Base-by-base conservation (phyloP, 2,113 vertebrate genomes). In the Numida meleagris region DNA sequence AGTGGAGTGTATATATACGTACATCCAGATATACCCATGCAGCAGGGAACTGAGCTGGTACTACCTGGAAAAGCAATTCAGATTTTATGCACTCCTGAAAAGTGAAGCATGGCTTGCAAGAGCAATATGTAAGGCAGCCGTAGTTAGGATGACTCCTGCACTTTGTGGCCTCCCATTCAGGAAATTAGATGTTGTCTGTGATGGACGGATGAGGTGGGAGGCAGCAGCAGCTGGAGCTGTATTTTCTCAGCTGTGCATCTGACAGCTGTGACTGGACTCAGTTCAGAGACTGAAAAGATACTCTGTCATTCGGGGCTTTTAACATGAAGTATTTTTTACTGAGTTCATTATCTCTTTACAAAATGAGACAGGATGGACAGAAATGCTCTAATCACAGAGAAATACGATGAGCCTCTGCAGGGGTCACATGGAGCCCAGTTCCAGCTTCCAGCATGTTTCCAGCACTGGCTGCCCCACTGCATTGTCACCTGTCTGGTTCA, bases 111-210 rank as follows among this genome's bases (percentile, higher is more conserved):
- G 43, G 68, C 70, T 88, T 40, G 29, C 80, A 91, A 82, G 45
- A 80, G 42, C 3, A 58, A 86, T 71, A 77, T 33, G 19, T 27
- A 63, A 63, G 67, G 53, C 71, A 62, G 38, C 11, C 53, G 84
- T 62, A 82, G n/a, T 76, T 85, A 73, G 89, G 70, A 75, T 73
- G 94, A 94, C 92, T 87, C 4, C 75, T 51, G 91, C n/a, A 33
- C 36, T 76, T 68, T 43, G 76, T 78, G 84, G 57, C 93, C 92
- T 91, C 78, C n/a, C 87, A 53, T 92, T 85, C 82, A 85, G 95
- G 74, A 96, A 96, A 96, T 96, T 91, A 92, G 67, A 96, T 59
- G 93, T 85, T 96, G 96, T 94, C 95, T 82, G 86, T 66, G 91
- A 79, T 55, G 78, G 75, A 91, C 59, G 91, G 77, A 85, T 10